phyloP scores from a whole-genome alignment of 2,797 vertebrate genomes.

The Ataeniobius toweri region DNA sequence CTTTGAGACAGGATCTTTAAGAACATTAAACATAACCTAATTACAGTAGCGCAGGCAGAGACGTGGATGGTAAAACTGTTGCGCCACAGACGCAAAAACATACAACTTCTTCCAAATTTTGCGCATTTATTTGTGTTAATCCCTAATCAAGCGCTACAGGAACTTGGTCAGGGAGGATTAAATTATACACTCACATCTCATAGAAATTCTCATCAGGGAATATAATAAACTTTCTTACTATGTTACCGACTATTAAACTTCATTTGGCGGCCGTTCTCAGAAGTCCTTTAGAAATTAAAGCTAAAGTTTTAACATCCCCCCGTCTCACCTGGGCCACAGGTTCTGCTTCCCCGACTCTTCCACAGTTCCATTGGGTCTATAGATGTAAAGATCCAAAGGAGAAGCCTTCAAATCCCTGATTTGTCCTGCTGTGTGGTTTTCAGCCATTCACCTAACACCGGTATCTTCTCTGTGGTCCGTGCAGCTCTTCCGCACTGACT shows the following conservation, averaged over 20 bases:
- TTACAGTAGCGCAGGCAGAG: neutral
- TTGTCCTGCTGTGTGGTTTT: neutral
- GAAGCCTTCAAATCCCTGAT: neutral
- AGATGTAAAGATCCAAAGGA: neutral
- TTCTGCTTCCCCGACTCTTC: neutral
- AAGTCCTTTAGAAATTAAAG: no score
- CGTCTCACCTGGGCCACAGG: slow-evolving; percentile 71
- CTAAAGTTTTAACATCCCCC: neutral
- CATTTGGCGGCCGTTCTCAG: no score
- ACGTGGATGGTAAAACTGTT: neutral
- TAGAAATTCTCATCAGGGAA: no score
- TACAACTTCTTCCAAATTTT: no score
- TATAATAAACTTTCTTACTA: no score
- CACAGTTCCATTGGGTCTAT: accelerated
- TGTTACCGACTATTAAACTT: no score
- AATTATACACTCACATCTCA: no score
- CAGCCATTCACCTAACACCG: slow-evolving; percentile 56
- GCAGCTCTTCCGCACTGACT: neutral
- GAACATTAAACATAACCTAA: no score
- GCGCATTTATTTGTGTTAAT: no score
- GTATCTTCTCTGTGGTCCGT: neutral
- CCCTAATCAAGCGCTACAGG: no score
- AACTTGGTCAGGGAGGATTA: no score
- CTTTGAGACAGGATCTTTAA: no score
- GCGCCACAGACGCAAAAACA: neutral